These are phyloP conservation scores for Misgurnus mizolepis DNA, from an alignment of 2,113 vertebrate species.

Conservation along the genomic window DNA sequence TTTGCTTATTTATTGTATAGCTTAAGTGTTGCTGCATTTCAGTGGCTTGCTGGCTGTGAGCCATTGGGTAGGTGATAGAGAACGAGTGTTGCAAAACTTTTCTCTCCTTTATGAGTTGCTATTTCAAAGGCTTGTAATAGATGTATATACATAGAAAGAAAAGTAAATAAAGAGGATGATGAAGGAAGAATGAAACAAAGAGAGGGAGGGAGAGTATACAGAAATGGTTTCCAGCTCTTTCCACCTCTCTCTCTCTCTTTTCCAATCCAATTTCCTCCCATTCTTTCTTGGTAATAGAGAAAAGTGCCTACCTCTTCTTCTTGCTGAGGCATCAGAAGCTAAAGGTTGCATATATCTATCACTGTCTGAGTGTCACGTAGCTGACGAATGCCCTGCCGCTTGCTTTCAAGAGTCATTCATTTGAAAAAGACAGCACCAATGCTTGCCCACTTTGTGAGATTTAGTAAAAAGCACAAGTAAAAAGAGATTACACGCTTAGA, in stretches of 20 bases:
- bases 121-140: constrained; percentile 3
- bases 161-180: background rate
- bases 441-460: constrained; percentile 4
- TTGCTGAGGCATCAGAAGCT: constrained; percentile 25
- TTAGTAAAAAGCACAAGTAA: background rate
- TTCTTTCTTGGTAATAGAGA: constrained; percentile 30
- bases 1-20: no score
- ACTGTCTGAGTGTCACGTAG: constrained; percentile 10
- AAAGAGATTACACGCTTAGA: constrained; percentile 22
- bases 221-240: background rate
- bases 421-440: background rate
- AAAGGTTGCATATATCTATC: constrained; percentile 44
- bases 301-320: constrained; percentile 24
- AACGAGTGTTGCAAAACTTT: background rate
- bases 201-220: background rate
- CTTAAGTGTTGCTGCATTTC: no score
- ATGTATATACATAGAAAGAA: background rate
- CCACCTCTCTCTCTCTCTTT: background rate
- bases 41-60: background rate
- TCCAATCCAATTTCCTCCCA: background rate
- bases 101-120: background rate
- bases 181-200: background rate
- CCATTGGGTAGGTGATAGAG: background rate
- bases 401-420: constrained; percentile 9
- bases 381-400: background rate